Evolutionary conservation across 1,140 invertebrate species (phyloP).

Genomic region (Tetranychus urticae): DNA sequence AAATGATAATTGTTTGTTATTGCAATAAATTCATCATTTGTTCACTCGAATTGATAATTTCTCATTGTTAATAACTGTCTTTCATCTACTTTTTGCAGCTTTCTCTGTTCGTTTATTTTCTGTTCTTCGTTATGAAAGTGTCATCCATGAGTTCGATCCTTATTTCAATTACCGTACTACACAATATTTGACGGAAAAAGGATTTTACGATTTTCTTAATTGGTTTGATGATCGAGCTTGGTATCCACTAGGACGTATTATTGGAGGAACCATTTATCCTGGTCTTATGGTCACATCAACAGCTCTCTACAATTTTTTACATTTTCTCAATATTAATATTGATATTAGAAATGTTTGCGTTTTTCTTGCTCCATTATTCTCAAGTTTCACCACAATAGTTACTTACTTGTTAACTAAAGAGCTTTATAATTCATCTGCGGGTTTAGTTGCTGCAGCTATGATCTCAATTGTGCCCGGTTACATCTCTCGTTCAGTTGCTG

Average conservation of each 20-base stretch:
- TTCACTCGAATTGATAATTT: too few species aligned
- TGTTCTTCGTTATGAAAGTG: slow-evolving; percentile 86
- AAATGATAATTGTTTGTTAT: too few species aligned
- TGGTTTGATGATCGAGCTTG: slow-evolving; percentile 98
- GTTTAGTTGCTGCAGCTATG: slow-evolving; percentile 73
- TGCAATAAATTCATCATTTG: too few species aligned
- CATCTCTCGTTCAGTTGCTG: slow-evolving; percentile 85
- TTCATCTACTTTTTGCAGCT: slow-evolving; percentile 29
- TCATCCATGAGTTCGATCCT: slow-evolving; percentile 97
- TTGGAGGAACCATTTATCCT: slow-evolving; percentile 91
- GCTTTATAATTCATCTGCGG: slow-evolving; percentile 73
- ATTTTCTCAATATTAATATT: slow-evolving; percentile 74
- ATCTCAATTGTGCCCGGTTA: slow-evolving; percentile 93
- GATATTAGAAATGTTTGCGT: slow-evolving; percentile 95
- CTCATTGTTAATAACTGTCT: too few species aligned
- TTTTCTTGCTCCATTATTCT: slow-evolving; percentile 88
- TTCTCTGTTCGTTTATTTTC: slow-evolving; percentile 86
- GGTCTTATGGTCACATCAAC: slow-evolving; percentile 88
- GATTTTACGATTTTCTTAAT: slow-evolving; percentile 93
- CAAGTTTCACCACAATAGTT: slow-evolving; percentile 78
- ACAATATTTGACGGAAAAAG: slow-evolving; percentile 74
- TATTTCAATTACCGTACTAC: slow-evolving; percentile 97
- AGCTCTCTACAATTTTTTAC: slow-evolving; percentile 61
- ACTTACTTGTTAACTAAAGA: slow-evolving; percentile 90
- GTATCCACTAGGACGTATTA: slow-evolving; percentile 91